A percentile compares a stretch with the other conserved stretches of the same genome.
Conservation (phyloP, 2,888 invertebrate genomes). For the Rhamnusium bicolor region DNA sequence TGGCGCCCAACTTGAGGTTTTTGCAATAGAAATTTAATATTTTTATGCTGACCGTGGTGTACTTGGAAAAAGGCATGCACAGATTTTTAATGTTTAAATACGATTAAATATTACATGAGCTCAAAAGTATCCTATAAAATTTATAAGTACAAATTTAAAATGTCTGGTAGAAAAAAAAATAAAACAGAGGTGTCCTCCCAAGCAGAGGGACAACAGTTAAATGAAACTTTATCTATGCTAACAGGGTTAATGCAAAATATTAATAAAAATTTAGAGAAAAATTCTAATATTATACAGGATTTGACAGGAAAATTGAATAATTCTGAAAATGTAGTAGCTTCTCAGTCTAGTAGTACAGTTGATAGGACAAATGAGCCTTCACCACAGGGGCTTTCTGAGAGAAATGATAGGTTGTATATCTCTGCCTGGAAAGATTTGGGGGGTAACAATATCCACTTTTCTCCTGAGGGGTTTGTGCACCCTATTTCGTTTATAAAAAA, state of each 20-base stretch:
- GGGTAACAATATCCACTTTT: not conserved
- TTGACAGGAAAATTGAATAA: not conserved
- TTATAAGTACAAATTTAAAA: constrained; percentile 1
- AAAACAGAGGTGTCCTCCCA: not conserved
- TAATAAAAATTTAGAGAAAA: not conserved
- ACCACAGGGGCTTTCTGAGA: not conserved
- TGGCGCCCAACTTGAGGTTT: too few species aligned
- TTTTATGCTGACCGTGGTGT: too few species aligned
- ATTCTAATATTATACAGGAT: not conserved
- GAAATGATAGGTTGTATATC: not conserved
- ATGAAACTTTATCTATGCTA: not conserved
- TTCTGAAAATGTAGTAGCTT: not conserved
- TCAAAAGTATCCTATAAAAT: not conserved
- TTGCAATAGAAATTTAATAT: too few species aligned
- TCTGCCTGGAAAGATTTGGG: not conserved
- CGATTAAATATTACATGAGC: too few species aligned
- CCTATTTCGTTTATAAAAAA: constrained; percentile 35
- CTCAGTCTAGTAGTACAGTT: not conserved
- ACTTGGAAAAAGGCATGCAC: too few species aligned
- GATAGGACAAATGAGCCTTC: not conserved
- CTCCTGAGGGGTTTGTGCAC: constrained; percentile 11
- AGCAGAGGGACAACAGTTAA: not conserved
- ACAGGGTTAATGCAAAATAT: constrained; percentile 5
- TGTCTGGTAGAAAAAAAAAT: constrained; percentile 4
- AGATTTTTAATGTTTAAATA: too few species aligned